A percentile compares a stretch with the other conserved stretches of the same genome.
These are phyloP conservation scores for Sebastolobus altivelis DNA, from an alignment of 2,797 vertebrate genomes.

Conservation along the genomic window DNA sequence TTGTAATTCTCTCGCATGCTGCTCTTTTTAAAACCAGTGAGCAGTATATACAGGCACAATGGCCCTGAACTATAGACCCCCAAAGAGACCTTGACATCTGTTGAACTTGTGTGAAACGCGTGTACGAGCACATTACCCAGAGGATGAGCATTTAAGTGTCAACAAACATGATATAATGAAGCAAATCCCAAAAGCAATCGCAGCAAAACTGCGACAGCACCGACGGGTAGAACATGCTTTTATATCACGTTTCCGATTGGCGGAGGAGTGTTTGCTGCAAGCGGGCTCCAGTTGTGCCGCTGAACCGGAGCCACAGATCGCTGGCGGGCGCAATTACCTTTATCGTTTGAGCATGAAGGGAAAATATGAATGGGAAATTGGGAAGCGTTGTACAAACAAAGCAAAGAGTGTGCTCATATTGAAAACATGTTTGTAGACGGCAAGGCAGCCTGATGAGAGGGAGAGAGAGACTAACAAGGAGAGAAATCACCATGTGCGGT, in stretches of 20 bases:
- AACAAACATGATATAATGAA: constrained; percentile 9
- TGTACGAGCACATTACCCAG: background rate
- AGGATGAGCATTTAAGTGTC: constrained; percentile 4
- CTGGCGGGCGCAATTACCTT: constrained; percentile 53
- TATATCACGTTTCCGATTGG: constrained; percentile 14
- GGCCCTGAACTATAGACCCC: background rate
- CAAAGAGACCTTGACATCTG: background rate
- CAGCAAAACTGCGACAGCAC: constrained; percentile 6
- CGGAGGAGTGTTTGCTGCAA: constrained; percentile 12
- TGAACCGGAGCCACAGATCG: constrained; percentile 33
- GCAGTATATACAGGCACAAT: background rate
- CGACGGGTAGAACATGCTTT: background rate
- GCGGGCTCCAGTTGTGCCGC: background rate
- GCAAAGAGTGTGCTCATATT: constrained; percentile 37
- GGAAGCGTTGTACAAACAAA: constrained; percentile 65
- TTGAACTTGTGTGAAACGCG: background rate
- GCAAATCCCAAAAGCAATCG: constrained; percentile 10
- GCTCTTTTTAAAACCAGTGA: background rate
- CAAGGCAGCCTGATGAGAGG: background rate
- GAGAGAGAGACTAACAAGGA: constrained; percentile 24
- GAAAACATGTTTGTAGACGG: constrained; percentile 54
- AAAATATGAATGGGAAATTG: constrained; percentile 74
- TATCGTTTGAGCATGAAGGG: constrained; percentile 62
- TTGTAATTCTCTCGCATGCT: background rate
- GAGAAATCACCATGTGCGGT: constrained; percentile 20